Percentiles rank a stretch among this genome's conserved stretches.
Evolutionary conservation across 2,797 vertebrate species (phyloP).

Genomic region (Lates japonicus): DNA sequence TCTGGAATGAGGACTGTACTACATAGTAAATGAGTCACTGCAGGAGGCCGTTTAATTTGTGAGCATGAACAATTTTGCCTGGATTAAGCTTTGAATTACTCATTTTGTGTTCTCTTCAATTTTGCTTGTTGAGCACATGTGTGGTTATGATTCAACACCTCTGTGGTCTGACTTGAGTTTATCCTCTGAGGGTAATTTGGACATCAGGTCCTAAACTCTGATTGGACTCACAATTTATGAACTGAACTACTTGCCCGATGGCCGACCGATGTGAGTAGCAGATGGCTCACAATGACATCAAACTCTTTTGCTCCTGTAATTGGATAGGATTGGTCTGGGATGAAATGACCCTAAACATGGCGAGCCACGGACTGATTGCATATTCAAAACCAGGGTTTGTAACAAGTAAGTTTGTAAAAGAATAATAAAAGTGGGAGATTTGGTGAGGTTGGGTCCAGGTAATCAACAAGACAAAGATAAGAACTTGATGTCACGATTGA

Average conservation of each 20-base stretch:
- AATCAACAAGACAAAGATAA: conserved; percentile 42
- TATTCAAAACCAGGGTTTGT: conserved; percentile 69
- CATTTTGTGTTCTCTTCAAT: conserved; percentile 34
- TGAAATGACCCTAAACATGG: conserved; percentile 62
- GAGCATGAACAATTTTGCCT: conserved; percentile 32
- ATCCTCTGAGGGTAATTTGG: conserved; percentile 63
- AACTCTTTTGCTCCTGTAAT: conserved; percentile 74
- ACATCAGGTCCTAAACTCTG: conserved; percentile 44
- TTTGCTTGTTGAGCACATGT: conserved; percentile 49
- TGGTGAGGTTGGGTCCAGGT: conserved; percentile 31
- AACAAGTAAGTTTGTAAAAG: conserved; percentile 49
- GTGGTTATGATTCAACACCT: conserved; percentile 53
- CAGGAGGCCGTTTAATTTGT: conserved; percentile 52
- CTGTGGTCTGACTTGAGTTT: conserved; percentile 39
- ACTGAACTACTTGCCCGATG: conserved; percentile 34
- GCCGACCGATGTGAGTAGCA: conserved; percentile 46
- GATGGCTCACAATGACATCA: conserved; percentile 58
- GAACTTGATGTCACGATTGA: conserved; percentile 6
- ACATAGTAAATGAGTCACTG: conserved; percentile 45
- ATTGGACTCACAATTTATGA: conserved; percentile 55
- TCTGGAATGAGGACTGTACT: background rate
- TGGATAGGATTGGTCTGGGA: conserved; percentile 76
- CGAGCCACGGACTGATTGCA: conserved; percentile 61
- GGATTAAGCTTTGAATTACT: conserved; percentile 50
- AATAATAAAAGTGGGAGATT: conserved; percentile 47